These are phyloP conservation scores for Dasypus novemcinctus DNA, from an alignment of 2,113 vertebrate genomes.

Conservation along the genomic window DNA sequence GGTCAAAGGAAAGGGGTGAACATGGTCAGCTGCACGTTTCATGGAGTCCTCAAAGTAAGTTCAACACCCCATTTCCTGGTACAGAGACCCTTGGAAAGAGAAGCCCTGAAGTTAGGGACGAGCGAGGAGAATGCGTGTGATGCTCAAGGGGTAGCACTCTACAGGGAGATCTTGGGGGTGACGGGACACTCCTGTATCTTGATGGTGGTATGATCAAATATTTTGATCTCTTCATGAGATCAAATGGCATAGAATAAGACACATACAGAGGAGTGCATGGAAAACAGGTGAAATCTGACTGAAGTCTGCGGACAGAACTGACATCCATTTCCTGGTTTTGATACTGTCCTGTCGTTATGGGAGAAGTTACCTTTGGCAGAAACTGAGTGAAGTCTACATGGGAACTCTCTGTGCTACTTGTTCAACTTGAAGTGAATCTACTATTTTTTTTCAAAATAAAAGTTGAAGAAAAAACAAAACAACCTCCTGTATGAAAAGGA, in stretches of 20 bases:
- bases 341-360: accelerated
- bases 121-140: accelerated
- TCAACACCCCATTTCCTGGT: neutral
- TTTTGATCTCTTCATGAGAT: neutral
- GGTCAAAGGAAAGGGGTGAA: neutral
- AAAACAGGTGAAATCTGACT: neutral
- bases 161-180: accelerated
- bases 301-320: too few species aligned
- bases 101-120: too few species aligned
- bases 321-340: neutral
- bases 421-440: neutral
- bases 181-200: neutral
- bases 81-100: neutral
- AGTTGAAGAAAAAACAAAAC: neutral
- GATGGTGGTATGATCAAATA: too few species aligned
- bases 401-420: neutral
- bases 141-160: accelerated
- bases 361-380: accelerated
- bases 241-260: neutral
- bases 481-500: neutral
- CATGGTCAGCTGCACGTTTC: accelerated
- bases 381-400: accelerated
- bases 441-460: neutral
- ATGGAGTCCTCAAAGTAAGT: accelerated
- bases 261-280: accelerated